phyloP scores from a whole-genome alignment of 1,140 invertebrate species.

The Drosophila pseudoananassae region DNA sequence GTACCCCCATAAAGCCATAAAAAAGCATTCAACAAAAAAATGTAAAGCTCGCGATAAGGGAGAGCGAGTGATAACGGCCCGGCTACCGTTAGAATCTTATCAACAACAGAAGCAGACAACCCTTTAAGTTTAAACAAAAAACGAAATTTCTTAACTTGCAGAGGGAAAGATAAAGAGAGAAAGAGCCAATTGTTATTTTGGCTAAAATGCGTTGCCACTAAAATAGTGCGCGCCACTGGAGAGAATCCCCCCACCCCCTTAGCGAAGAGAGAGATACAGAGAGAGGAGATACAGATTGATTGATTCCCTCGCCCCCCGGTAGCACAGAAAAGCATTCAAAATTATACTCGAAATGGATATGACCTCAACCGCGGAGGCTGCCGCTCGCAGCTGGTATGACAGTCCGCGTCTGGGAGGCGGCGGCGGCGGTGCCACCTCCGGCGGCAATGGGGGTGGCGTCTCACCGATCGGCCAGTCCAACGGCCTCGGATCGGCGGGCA shows the following conservation, averaged over 20 bases:
- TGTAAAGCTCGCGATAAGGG: constrained; percentile 53
- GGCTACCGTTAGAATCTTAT: constrained; percentile 72
- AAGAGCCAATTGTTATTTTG: constrained; percentile 4
- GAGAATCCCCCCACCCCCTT: not conserved
- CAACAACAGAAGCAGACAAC: constrained; percentile 58
- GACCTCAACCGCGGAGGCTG: constrained; percentile 84
- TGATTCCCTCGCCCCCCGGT: constrained; percentile 55
- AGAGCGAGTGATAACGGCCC: constrained; percentile 55
- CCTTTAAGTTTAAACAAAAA: constrained; percentile 2
- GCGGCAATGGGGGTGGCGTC: constrained; percentile 61
- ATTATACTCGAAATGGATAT: constrained; percentile 84
- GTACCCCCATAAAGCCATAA: constrained; percentile 45
- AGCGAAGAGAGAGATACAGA: constrained; percentile 1
- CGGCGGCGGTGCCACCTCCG: constrained; percentile 16
- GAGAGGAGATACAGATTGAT: constrained; percentile 5
- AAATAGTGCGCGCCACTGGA: not conserved
- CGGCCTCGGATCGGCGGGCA: constrained; percentile 71
- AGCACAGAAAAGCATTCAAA: constrained; percentile 76
- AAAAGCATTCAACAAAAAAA: constrained; percentile 52
- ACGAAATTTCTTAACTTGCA: constrained; percentile 46
- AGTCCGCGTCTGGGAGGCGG: constrained; percentile 81
- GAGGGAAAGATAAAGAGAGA: constrained; percentile 7
- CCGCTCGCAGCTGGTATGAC: constrained; percentile 84
- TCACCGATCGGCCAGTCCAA: constrained; percentile 72
- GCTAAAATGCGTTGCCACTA: constrained; percentile 30